These are phyloP conservation scores for Pangasius macronema DNA, from an alignment of 2,797 vertebrate species.

Conservation along the genomic window DNA sequence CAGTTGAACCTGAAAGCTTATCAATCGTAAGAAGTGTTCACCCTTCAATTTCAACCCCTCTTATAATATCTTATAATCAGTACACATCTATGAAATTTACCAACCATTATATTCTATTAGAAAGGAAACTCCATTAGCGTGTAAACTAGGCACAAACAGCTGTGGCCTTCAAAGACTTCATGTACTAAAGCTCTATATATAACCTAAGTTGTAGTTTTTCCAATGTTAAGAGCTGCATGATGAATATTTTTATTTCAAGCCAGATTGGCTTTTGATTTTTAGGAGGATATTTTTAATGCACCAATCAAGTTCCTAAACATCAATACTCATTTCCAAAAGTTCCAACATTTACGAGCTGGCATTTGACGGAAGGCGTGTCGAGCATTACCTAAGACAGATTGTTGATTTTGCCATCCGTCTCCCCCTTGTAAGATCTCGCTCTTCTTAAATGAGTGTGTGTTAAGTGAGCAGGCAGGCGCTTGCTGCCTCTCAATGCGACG, in stretches of 20 bases:
- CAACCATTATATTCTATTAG: background rate
- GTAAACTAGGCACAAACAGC: conserved; percentile 2
- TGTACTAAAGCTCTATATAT: background rate
- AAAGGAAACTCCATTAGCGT: conserved; percentile 18
- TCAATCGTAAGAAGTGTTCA: background rate
- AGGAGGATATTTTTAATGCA: background rate
- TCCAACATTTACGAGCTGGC: conserved; percentile 16
- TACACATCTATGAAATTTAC: conserved; percentile 1
- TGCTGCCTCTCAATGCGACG: conserved; percentile 53
- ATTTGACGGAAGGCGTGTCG: conserved; percentile 41
- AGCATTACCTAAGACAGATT: conserved; percentile 56
- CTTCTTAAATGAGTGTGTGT: conserved; percentile 56
- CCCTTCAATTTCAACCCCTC: background rate
- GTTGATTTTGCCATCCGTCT: conserved; percentile 57
- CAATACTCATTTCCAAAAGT: conserved; percentile 26
- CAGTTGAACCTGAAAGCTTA: background rate
- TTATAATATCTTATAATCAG: conserved; percentile 9
- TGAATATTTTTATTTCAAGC: conserved; percentile 12
- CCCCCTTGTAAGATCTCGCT: conserved; percentile 49
- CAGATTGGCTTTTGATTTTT: conserved; percentile 23
- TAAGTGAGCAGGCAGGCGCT: conserved; percentile 52
- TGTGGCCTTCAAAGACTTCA: background rate
- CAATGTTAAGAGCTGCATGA: background rate
- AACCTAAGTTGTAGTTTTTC: conserved; percentile 7
- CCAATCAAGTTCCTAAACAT: conserved; percentile 7